Base-by-base conservation (phyloP, 2,797 vertebrate genomes). In the Lepidocolaptes lacrymiger region DNA sequence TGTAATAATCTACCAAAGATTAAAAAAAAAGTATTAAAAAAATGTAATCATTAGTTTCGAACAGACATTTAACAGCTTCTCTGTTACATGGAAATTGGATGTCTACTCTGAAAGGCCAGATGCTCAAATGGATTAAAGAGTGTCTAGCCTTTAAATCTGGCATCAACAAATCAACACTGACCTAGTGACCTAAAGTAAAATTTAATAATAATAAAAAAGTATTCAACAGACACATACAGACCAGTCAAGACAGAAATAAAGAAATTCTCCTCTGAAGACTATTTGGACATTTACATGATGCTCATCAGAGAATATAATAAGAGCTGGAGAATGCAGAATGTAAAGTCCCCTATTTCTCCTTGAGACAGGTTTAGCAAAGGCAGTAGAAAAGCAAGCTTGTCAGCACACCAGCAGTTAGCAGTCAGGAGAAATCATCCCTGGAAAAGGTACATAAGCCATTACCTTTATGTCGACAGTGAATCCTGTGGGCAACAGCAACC, bases 101-200 rank as follows among this genome's bases (percentile, higher is more conserved):
- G 36, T 37, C 67, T 74, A 55, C 78, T 72, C 59, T 32, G n/a
- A 85, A 90, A 88, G 43, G 37, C 89, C 95, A 96, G 89, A 97
- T 96, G 95, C 80, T 93, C 77, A 95, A 72, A 96, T 77, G 85
- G 85, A 97, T 94, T 97, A 96, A 88, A 76, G 41, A 85, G 28
- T 36, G 77, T 79, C 88, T 95, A 96, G 92, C 27, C 74, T 94
- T 90, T 95, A 94, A 97, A 94, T 91, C 91, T 84, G 34, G 19
- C 48, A 93, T 69, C 58, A 1, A 9, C 78, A 91, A 94, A 96
- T 89, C 85, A 94, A 93, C 80, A 30, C 39, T 94, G 92, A 96
- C 91, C 89, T 49, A 95, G 67, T 94, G 91, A 97, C 91, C 93
- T 68, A 49, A 80, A 89, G 85, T 22, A 73, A 94, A 93, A 95